A percentile compares a stretch with the other conserved stretches of the same genome.
Conservation (phyloP, 53 echinoderm and acorn worm genomes). For the Zoroaster sp. region DNA sequence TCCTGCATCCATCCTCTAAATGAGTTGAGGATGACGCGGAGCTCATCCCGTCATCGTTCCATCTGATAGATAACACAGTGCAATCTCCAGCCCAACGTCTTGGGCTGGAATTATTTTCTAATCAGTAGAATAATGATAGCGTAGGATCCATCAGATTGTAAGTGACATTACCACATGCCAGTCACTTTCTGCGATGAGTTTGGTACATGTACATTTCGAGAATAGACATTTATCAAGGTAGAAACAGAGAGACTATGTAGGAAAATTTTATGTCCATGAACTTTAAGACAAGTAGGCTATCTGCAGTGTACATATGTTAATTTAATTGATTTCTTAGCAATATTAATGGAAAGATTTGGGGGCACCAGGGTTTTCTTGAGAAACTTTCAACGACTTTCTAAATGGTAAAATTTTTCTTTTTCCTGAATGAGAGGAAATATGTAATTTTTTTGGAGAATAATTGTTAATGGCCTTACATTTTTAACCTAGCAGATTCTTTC, state of each 20-base stretch:
- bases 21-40: background rate
- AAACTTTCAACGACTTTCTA: too few relatives aligned
- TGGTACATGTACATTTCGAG: background rate
- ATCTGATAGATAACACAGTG: background rate
- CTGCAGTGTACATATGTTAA: too few relatives aligned
- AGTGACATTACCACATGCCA: conserved; percentile 47
- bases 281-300: background rate
- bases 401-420: too few relatives aligned
- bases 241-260: background rate
- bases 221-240: background rate
- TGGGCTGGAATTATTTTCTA: conserved; percentile 18
- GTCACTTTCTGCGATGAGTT: conserved; percentile 8
- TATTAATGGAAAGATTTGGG: too few relatives aligned
- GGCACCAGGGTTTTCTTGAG: too few relatives aligned
- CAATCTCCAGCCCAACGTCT: background rate
- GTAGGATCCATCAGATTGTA: conserved; percentile 12
- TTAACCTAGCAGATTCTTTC: too few relatives aligned
- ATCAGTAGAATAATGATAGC: conserved; percentile 27
- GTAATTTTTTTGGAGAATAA: too few relatives aligned
- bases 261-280: background rate
- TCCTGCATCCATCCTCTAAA: background rate
- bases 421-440: too few relatives aligned
- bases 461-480: too few relatives aligned
- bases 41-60: background rate
- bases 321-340: too few relatives aligned